Evolutionary conservation across 1,140 invertebrate genomes (phyloP), one percentile per base, ranked within the genome.

Genomic region (Drosophila bocqueti): DNA sequence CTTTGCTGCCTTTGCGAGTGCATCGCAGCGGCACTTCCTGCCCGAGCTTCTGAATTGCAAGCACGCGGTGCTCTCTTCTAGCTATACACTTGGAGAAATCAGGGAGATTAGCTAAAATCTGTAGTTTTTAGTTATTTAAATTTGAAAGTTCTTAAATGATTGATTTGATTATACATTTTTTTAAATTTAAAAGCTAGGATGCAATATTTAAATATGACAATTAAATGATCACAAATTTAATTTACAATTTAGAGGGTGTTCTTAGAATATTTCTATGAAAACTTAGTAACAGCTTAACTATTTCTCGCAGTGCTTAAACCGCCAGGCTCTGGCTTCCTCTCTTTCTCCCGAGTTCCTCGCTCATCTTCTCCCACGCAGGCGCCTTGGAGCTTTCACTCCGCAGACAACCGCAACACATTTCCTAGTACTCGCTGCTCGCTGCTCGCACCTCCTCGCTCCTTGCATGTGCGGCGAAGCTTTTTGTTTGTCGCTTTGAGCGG

Each of bases 361-460:
- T 58, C 15, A 29, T 13, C 36, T 52, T 46, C 78, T 85, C 83
- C 81, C 81, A 89, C 84, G 84, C 84, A 89, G 52, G 80, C 80
- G 80, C 80, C 49, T 47, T 73, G 26, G n/a, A 54, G 47, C 60
- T 49, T 18, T 42, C 34, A 46, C 49, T 67, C 38, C 54, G 31
- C 45, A 50, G 83, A 79, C 83, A 79, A 68, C 83, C 79, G 79
- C 83, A 87, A 87, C 83, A 87, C 62, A 87, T 79, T 87, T 86
- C 81, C 71, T 85, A 83, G 83, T 83, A 86, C 67, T 68, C 67
- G 67, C 49, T 46, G 36, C 38, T 40, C 38, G 13, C 34, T 46
- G 36, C 38, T 40, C 38, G 13, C 34, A 10, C 9, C 34, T 34
- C 34, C 34, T 4, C 34, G 34, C 52, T 38, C 18, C 18, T 55